These are phyloP conservation scores for Dipodomys stephensi DNA, from an alignment of 2,113 vertebrate species.

Conservation along the genomic window DNA sequence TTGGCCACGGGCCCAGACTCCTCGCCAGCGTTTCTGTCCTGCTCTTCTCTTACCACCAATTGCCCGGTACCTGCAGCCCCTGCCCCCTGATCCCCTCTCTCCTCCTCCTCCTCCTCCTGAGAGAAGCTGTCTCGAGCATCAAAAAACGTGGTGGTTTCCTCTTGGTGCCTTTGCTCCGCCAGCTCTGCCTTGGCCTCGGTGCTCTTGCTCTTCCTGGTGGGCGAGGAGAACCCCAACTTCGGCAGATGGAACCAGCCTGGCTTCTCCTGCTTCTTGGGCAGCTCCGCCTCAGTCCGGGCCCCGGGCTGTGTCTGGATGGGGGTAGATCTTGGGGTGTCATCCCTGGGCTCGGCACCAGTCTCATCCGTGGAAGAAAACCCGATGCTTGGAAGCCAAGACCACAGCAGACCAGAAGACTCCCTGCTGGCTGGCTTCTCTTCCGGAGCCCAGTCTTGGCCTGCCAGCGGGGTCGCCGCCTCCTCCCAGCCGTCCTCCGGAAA, in stretches of 20 bases:
- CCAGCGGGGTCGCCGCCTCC: not conserved
- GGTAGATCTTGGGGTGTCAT: conserved; percentile 34
- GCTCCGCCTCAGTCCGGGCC: conserved; percentile 57
- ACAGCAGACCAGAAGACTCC: conserved; percentile 82
- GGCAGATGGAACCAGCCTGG: conserved; percentile 87
- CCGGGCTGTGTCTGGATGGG: conserved; percentile 73
- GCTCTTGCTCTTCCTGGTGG: conserved; percentile 78
- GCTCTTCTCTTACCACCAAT: conserved; percentile 52
- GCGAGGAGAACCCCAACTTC: conserved; percentile 87
- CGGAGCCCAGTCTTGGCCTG: conserved; percentile 51
- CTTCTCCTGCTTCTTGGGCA: conserved; percentile 81
- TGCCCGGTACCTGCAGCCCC: not conserved
- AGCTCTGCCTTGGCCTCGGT: not conserved
- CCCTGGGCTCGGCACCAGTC: conserved; percentile 2
- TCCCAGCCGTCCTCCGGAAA: conserved; percentile 44
- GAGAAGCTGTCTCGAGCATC: conserved; percentile 85
- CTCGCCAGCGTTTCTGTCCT: not conserved
- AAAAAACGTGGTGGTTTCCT: conserved; percentile 83
- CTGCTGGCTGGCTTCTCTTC: conserved; percentile 74
- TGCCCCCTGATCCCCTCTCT: not conserved
- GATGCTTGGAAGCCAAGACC: conserved; percentile 86
- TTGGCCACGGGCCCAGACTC: conserved; percentile 41
- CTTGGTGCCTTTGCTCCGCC: conserved; percentile 63
- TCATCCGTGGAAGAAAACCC: conserved; percentile 84
- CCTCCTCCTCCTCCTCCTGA: conserved; percentile 79